Evolutionary conservation across 2,888 invertebrate genomes (phyloP).

Genomic region (Drosophila lacicola): DNA sequence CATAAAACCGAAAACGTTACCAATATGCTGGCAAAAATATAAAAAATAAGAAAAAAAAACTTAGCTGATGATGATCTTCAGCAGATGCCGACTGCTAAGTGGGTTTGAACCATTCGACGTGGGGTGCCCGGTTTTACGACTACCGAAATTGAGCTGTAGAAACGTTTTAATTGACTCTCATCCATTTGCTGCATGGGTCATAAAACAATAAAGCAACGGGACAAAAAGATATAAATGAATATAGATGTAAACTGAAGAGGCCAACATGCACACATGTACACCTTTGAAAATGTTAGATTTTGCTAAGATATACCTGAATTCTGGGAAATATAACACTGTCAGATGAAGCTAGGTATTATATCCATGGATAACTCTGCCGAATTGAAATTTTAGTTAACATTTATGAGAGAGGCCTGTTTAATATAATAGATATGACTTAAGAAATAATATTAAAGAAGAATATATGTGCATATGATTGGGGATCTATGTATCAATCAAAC

Average conservation of each 20-base stretch:
- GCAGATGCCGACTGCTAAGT: constrained; percentile 21
- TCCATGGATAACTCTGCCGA: background rate
- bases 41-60: no score
- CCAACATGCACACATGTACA: background rate
- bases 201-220: constrained; percentile 30
- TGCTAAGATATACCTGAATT: background rate
- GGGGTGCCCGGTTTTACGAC: constrained; percentile 30
- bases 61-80: constrained; percentile 29
- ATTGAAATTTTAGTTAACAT: no score
- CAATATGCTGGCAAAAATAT: constrained; percentile 14
- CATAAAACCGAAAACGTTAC: constrained; percentile 38
- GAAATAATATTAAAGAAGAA: no score
- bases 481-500: no score
- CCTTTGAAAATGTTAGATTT: background rate
- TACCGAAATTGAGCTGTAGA: constrained; percentile 31
- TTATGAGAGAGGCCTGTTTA: no score
- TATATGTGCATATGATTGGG: no score
- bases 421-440: no score
- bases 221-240: background rate
- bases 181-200: constrained; percentile 29
- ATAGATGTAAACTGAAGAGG: background rate
- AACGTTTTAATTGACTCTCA: constrained; percentile 48
- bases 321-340: background rate
- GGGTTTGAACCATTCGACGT: constrained; percentile 19
- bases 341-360: background rate